Conservation (phyloP, 2,888 invertebrate genomes). For the Agrotis exclamationis region DNA sequence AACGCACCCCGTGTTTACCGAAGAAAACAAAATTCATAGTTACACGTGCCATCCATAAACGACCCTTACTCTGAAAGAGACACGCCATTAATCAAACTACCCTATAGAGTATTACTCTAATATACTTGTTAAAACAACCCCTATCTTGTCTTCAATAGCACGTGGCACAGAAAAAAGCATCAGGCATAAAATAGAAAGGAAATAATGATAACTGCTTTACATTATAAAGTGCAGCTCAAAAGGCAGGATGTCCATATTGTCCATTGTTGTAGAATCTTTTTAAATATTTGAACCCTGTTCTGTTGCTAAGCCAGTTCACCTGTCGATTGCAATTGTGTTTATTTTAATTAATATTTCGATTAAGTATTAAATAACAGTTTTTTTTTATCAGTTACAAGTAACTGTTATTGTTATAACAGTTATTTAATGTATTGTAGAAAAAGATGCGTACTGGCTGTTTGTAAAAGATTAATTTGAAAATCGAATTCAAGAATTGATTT, state of each 20-base stretch:
- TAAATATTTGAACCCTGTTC: slow-evolving; percentile 74
- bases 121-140: slow-evolving; percentile 91
- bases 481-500: neutral
- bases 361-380: slow-evolving; percentile 21
- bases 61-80: slow-evolving; percentile 87
- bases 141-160: slow-evolving; percentile 86
- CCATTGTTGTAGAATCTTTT: slow-evolving; percentile 75
- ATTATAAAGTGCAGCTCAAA: slow-evolving; percentile 86
- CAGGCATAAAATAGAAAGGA: slow-evolving; percentile 77
- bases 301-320: slow-evolving; percentile 84
- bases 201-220: slow-evolving; percentile 87
- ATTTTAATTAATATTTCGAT: slow-evolving; percentile 27
- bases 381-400: slow-evolving; percentile 4
- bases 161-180: slow-evolving; percentile 78
- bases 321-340: slow-evolving; percentile 64
- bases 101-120: slow-evolving; percentile 82
- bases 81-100: slow-evolving; percentile 89
- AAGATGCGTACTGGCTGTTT: neutral
- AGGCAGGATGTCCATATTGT: slow-evolving; percentile 81
- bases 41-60: slow-evolving; percentile 89
- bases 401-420: neutral
- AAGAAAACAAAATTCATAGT: slow-evolving; percentile 77
- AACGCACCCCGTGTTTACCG: slow-evolving; percentile 61
- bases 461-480: neutral
- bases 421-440: neutral